phyloP scores from a whole-genome alignment of 2,888 invertebrate genomes.

The Tribolium freemani region DNA sequence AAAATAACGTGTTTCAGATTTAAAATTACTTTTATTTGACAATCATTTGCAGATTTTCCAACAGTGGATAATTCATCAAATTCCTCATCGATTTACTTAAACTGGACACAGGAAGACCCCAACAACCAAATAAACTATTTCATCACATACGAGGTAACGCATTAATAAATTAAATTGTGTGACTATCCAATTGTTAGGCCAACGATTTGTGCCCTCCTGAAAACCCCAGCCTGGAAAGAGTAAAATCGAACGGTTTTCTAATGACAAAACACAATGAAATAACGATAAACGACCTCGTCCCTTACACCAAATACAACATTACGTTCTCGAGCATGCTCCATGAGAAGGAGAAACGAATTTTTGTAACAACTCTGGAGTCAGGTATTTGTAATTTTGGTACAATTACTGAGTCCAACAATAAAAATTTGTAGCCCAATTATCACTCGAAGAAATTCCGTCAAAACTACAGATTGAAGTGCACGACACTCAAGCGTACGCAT shows the following conservation, averaged over 20 bases:
- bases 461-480: slow-evolving; percentile 54
- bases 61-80: slow-evolving; percentile 46
- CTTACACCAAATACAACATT: slow-evolving; percentile 61
- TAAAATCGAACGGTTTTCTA: slow-evolving; percentile 61
- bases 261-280: slow-evolving; percentile 57
- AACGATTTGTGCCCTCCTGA: slow-evolving; percentile 56
- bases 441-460: slow-evolving; percentile 58
- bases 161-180: slow-evolving; percentile 7
- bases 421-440: slow-evolving; percentile 52
- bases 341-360: slow-evolving; percentile 51
- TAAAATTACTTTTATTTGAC: no score
- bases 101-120: slow-evolving; percentile 56
- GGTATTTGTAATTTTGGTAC: slow-evolving; percentile 46
- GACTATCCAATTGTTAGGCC: slow-evolving; percentile 50
- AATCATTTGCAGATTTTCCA: slow-evolving; percentile 56
- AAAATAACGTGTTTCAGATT: no score
- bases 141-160: slow-evolving; percentile 55
- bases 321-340: slow-evolving; percentile 60
- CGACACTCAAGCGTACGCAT: slow-evolving; percentile 53
- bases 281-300: slow-evolving; percentile 57
- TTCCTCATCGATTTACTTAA: slow-evolving; percentile 54
- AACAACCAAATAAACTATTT: slow-evolving; percentile 56
- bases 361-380: slow-evolving; percentile 57
- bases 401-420: no score
- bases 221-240: slow-evolving; percentile 51